Base-by-base conservation (phyloP, 2,797 vertebrate species). In the Cynopterus sphinx region DNA sequence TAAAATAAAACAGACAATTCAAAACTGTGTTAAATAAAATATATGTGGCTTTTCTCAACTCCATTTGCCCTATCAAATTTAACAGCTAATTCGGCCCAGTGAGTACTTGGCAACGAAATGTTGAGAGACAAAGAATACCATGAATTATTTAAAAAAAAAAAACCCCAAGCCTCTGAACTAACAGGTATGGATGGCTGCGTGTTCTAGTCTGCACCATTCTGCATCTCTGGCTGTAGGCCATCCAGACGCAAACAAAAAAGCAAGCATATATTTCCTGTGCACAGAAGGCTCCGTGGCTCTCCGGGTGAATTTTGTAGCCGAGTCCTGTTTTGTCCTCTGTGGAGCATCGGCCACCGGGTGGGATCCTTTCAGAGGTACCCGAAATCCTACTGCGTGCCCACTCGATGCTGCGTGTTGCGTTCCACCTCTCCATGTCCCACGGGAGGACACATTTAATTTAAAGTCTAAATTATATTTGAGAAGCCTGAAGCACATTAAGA, bases 21-120 rank as follows among this genome's bases (percentile, higher is more conserved):
- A 10, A 51, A 78, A 63, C 16, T 1, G 33, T n/a, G 26, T 46
- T 96, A 73, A 93, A 12, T 84, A n/a, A 74, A 77, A 87, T 28
- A 24, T 8, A 11, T 28, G 43, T 51, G 51, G 53, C 55, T 74
- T 79, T 74, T 73, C 65, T 87, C 4, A 28, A 51, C 49, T 78
- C 46, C 33, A 28, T 74, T 67, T 11, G 3, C 61, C 0, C 0
- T 19, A 63, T 96, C 96, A 98, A 97, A 97, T 97, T 97, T 97
- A 95, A 95, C 81, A 90, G 81, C 96, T 97, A 91, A 95, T 97
- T 97, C 95, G 95, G 95, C 91, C 9, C 86, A 91, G 91, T 96
- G 92, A 77, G 91, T 96, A 92, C 77, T 87, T 96, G 96, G 97
- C 97, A 98, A 90, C 93, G 84, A 49, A 89, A 91, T 43, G 2